Evolutionary conservation across 1,140 invertebrate species (phyloP).

Genomic region (Caenorhabditis latens): DNA sequence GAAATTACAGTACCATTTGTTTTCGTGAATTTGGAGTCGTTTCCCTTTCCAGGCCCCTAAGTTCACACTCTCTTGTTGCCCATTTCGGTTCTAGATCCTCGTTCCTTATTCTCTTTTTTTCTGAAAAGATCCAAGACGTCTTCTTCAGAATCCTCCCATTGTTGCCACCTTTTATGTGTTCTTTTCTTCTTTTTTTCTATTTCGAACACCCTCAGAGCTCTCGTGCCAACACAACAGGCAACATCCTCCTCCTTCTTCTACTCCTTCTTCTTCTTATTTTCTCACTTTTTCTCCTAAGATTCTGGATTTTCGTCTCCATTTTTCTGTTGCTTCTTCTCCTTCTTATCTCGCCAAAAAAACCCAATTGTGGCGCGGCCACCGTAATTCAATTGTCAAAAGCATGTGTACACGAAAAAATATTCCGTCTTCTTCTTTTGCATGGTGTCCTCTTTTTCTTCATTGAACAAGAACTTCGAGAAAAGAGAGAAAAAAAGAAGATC

Average conservation of each 20-base stretch:
- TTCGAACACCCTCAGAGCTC: slow-evolving; percentile 33
- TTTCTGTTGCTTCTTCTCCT: slow-evolving; percentile 33
- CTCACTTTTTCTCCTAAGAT: slow-evolving; percentile 26
- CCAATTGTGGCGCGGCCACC: slow-evolving; percentile 40
- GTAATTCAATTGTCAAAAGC: slow-evolving; percentile 50
- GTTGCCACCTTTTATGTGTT: slow-evolving; percentile 22
- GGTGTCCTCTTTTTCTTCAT: slow-evolving; percentile 23
- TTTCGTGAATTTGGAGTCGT: too few relatives aligned
- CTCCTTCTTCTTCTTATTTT: slow-evolving; percentile 27
- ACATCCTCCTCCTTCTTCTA: neutral
- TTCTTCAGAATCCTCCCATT: slow-evolving; percentile 38
- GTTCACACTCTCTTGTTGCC: neutral
- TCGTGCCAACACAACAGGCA: neutral
- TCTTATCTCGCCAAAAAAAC: slow-evolving; percentile 23
- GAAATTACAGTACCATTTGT: too few relatives aligned
- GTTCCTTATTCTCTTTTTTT: neutral
- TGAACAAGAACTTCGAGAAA: neutral
- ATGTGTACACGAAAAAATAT: slow-evolving; percentile 46
- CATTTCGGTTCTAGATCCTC: neutral
- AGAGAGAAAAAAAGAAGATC: slow-evolving; percentile 49
- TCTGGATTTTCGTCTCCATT: neutral
- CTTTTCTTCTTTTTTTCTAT: neutral
- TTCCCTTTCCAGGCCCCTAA: too few relatives aligned
- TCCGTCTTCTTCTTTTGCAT: neutral
- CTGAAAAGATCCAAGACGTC: slow-evolving; percentile 15